Evolutionary conservation across 2,888 invertebrate species (phyloP).

Genomic region (Sphinx pinastri): DNA sequence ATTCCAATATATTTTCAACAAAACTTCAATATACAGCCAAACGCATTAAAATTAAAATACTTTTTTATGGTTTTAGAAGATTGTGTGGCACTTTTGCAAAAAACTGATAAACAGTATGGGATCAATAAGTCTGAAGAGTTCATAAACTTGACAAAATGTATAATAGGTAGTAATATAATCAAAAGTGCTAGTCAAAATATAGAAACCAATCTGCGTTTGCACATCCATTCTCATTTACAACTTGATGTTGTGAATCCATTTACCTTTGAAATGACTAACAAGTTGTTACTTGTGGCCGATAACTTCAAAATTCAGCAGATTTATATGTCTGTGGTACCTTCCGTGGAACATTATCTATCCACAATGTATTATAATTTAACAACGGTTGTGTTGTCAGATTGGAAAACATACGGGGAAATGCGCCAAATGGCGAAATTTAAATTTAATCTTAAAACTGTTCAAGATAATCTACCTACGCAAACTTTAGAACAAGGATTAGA

Average conservation of each 20-base stretch:
- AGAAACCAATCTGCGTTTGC: conserved; percentile 96
- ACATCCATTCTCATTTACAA: conserved; percentile 96
- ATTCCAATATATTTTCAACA: conserved; percentile 90
- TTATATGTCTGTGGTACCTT: conserved; percentile 86
- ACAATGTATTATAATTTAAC: conserved; percentile 98
- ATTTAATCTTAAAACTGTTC: conserved; percentile 91
- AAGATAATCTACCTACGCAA: conserved; percentile 97
- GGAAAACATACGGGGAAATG: conserved; percentile 99
- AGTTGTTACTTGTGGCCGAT: conserved; percentile 84
- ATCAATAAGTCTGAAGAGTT: conserved; percentile 62
- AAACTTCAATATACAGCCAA: conserved; percentile 86
- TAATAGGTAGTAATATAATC: conserved; percentile 84
- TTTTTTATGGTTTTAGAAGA: conserved; percentile 77
- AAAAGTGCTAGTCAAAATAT: conserved; percentile 92
- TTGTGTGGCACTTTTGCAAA: conserved; percentile 63
- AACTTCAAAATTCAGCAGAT: conserved; percentile 82
- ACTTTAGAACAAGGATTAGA: conserved; percentile 98
- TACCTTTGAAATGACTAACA: conserved; percentile 86
- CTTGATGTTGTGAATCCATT: conserved; percentile 89
- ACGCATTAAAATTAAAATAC: conserved; percentile 85
- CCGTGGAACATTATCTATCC: conserved; percentile 95
- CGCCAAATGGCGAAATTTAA: conserved; percentile 94
- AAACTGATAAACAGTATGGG: conserved; percentile 62
- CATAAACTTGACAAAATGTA: conserved; percentile 60
- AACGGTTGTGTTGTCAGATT: conserved; percentile 98